Conservation (phyloP, 2,888 invertebrate species). For the Tanytarsus gracilentus region DNA sequence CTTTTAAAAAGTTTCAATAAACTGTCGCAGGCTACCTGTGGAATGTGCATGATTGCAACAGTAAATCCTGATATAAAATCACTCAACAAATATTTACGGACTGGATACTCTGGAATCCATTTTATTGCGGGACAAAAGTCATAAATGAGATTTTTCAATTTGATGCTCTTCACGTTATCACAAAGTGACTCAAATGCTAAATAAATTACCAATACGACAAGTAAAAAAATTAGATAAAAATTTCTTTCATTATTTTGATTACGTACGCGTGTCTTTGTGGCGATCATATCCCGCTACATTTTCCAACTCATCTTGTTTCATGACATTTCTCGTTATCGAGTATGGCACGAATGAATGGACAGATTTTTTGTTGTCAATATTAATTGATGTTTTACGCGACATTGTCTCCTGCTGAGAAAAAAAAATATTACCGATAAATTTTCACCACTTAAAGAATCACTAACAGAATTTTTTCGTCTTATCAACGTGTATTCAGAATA, state of each 20-base stretch:
- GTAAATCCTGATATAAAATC: slow-evolving; percentile 76
- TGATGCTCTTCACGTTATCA: not conserved
- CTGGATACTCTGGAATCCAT: slow-evolving; percentile 56
- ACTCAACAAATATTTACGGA: slow-evolving; percentile 51
- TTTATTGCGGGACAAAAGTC: slow-evolving; percentile 48
- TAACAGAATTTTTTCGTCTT: no score
- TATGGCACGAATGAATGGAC: not conserved
- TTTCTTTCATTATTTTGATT: no score
- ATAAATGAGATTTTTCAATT: slow-evolving; percentile 23
- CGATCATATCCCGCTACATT: slow-evolving; percentile 7
- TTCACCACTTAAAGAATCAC: no score
- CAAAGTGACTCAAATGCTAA: not conserved
- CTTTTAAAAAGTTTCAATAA: slow-evolving; percentile 33
- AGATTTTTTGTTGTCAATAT: not conserved
- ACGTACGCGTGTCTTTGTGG: slow-evolving; percentile 10
- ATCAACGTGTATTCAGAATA: no score
- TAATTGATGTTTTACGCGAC: not conserved
- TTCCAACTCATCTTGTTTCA: slow-evolving; percentile 17
- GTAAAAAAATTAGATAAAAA: not conserved
- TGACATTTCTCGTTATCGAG: not conserved
- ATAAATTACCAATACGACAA: not conserved
- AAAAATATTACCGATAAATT: not conserved
- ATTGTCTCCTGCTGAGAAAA: not conserved
- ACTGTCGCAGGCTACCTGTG: no score
- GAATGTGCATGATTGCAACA: slow-evolving; percentile 77